Evolutionary conservation across 2,888 invertebrate species (phyloP).

Genomic region (Calameuta filiformis): DNA sequence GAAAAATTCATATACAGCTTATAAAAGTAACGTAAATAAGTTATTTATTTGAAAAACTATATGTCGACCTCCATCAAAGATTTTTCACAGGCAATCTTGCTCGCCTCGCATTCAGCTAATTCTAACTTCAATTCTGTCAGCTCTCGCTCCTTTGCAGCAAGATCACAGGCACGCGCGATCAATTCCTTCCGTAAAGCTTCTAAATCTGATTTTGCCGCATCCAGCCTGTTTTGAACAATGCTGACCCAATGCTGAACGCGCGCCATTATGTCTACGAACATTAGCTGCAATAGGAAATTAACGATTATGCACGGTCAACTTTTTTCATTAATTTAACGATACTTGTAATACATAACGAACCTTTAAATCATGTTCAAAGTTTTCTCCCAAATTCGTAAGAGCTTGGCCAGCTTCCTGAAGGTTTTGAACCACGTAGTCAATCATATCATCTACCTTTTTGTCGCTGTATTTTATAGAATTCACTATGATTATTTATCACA

Average conservation of each 20-base stretch:
- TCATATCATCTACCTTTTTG: constrained; percentile 53
- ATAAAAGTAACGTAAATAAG: background rate
- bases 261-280: constrained; percentile 52
- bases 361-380: constrained; percentile 60
- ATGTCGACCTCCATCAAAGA: constrained; percentile 27
- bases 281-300: constrained; percentile 33
- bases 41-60: background rate
- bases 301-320: background rate
- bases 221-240: constrained; percentile 46
- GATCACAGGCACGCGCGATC: constrained; percentile 29
- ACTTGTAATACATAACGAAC: constrained; percentile 36
- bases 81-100: constrained; percentile 27
- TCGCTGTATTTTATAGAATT: constrained; percentile 36
- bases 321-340: constrained; percentile 5
- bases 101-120: constrained; percentile 26
- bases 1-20: background rate
- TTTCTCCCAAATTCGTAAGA: constrained; percentile 49
- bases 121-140: constrained; percentile 25
- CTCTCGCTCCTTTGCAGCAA: constrained; percentile 31
- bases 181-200: constrained; percentile 43
- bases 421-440: constrained; percentile 54
- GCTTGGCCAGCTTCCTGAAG: constrained; percentile 54
- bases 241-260: constrained; percentile 51
- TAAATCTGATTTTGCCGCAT: constrained; percentile 40
- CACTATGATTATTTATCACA: background rate